Percentiles rank a stretch among this genome's conserved stretches.
These are phyloP conservation scores for Pherbina coryleti DNA, from an alignment of 2,888 invertebrate genomes.

Conservation along the genomic window DNA sequence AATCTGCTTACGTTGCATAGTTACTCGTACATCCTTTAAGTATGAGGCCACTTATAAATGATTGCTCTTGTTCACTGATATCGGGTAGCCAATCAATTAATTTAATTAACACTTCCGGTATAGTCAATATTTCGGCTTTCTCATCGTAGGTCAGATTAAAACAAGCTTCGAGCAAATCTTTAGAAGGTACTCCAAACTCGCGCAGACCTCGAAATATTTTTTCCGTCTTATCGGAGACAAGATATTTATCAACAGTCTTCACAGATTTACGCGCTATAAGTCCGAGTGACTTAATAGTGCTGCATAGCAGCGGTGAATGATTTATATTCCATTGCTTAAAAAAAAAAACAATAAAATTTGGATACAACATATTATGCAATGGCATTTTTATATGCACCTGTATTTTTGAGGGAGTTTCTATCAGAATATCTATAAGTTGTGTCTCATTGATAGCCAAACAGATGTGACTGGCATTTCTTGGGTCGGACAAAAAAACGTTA, in stretches of 20 bases:
- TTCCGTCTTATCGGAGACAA: conserved; percentile 58
- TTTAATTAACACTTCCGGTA: conserved; percentile 71
- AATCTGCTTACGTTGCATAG: conserved; percentile 66
- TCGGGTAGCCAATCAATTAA: conserved; percentile 72
- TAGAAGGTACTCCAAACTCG: conserved; percentile 69
- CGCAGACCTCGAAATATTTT: conserved; percentile 64
- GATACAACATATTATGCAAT: neutral
- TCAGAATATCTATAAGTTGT: conserved; percentile 67
- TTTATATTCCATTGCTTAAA: conserved; percentile 63
- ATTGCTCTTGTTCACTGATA: conserved; percentile 68
- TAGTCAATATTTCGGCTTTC: conserved; percentile 56
- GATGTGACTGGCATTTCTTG: conserved; percentile 54
- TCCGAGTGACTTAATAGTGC: conserved; percentile 61
- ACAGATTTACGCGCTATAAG: conserved; percentile 60
- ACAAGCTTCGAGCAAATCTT: conserved; percentile 69
- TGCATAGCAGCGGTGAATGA: conserved; percentile 59
- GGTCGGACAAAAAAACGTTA: conserved; percentile 60
- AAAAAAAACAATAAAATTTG: neutral
- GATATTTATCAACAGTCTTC: conserved; percentile 55
- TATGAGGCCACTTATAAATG: conserved; percentile 66
- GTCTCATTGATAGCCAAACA: conserved; percentile 68
- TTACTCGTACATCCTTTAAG: conserved; percentile 70
- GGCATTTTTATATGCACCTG: conserved; percentile 51
- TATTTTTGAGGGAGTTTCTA: conserved; percentile 64
- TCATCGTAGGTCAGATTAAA: conserved; percentile 70